A percentile compares a stretch with the other conserved stretches of the same genome.
These are phyloP conservation scores for Macrophya annulata DNA, from an alignment of 2,888 invertebrate genomes.

Conservation along the genomic window DNA sequence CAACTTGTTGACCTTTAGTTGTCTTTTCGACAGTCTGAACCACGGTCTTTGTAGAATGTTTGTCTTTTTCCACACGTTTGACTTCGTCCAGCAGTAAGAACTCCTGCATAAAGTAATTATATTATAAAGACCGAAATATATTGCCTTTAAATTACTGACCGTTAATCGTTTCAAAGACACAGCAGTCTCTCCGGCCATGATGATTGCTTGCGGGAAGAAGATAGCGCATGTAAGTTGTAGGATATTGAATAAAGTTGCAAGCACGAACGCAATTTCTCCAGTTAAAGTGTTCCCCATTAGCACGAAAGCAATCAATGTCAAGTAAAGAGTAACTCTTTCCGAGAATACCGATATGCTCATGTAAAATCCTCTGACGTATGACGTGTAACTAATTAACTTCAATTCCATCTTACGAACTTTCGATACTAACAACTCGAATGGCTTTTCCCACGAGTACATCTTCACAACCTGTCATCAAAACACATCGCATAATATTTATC, in stretches of 20 bases:
- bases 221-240: conserved; percentile 83
- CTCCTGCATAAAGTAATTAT: conserved; percentile 63
- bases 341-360: conserved; percentile 88
- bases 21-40: not conserved
- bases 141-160: conserved; percentile 74
- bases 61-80: not conserved
- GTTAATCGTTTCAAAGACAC: conserved; percentile 83
- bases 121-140: conserved; percentile 81
- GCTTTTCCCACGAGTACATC: conserved; percentile 97
- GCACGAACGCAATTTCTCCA: conserved; percentile 81
- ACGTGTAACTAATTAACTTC: conserved; percentile 81
- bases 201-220: conserved; percentile 82
- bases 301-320: conserved; percentile 83
- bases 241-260: conserved; percentile 84
- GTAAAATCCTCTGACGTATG: conserved; percentile 85
- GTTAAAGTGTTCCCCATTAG: conserved; percentile 74
- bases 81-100: conserved; percentile 73
- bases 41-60: not conserved
- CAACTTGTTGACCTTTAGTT: conserved; percentile 9
- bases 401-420: conserved; percentile 87
- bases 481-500: not conserved
- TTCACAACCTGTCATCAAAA: conserved; percentile 91
- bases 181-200: conserved; percentile 80
- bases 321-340: conserved; percentile 86
- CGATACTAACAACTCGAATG: conserved; percentile 91